phyloP scores from a whole-genome alignment of 2,888 invertebrate species.

The Cantharis nigra region DNA sequence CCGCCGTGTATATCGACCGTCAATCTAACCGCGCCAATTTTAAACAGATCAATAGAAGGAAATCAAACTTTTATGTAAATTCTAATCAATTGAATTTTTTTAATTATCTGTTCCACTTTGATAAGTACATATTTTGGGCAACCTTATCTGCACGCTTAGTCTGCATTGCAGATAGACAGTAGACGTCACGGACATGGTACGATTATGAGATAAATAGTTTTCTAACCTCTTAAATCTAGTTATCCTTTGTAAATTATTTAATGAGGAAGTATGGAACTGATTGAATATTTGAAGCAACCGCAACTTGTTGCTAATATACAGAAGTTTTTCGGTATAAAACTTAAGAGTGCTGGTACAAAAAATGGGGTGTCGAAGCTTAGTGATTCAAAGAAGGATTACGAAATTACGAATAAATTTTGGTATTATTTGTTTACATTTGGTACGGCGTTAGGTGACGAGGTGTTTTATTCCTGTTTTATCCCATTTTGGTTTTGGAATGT shows the following conservation, averaged over 20 bases:
- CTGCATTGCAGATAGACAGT: not conserved
- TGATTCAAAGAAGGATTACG: conserved; percentile 51
- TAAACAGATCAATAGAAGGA: not conserved
- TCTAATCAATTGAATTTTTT: not conserved
- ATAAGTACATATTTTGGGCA: not conserved
- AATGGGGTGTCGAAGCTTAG: conserved; percentile 53
- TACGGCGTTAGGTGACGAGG: conserved; percentile 86
- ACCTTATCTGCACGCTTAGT: not conserved
- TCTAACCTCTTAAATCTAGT: conserved; percentile 6
- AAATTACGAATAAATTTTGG: conserved; percentile 76
- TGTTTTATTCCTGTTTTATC: conserved; percentile 89
- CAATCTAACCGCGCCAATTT: not conserved
- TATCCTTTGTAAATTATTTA: not conserved
- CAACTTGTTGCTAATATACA: conserved; percentile 78
- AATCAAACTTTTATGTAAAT: not conserved
- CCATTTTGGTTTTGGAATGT: conserved; percentile 96
- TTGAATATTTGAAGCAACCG: conserved; percentile 76
- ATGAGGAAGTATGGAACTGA: conserved; percentile 39
- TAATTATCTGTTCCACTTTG: not conserved
- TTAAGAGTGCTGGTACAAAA: conserved; percentile 32
- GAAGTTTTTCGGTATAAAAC: conserved; percentile 73
- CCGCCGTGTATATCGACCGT: not conserved
- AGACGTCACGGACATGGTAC: not conserved
- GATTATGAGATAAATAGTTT: not conserved
- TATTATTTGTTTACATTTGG: conserved; percentile 84